A percentile compares a stretch with the other conserved stretches of the same genome.
These are phyloP conservation scores for Aphidius colemani DNA, from an alignment of 2,888 invertebrate genomes.

Conservation along the genomic window DNA sequence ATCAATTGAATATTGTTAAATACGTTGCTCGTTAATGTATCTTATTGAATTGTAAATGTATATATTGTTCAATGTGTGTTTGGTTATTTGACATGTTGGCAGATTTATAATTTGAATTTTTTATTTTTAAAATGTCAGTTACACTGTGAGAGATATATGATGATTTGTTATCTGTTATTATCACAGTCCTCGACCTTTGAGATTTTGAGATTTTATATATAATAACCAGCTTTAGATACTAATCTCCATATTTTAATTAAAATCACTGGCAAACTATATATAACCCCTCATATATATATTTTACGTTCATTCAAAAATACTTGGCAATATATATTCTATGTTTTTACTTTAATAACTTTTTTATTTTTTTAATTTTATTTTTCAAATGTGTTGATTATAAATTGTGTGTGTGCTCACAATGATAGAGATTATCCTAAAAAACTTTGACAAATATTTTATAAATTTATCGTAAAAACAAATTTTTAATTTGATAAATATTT, in stretches of 20 bases:
- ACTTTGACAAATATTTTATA: no score
- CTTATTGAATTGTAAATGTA: no score
- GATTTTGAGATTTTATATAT: constrained; percentile 31
- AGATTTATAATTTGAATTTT: constrained; percentile 41
- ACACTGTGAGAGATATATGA: background rate
- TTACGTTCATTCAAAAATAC: background rate
- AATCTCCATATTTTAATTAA: constrained; percentile 60
- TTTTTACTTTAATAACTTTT: background rate
- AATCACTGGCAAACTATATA: constrained; percentile 34
- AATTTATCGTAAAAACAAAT: no score
- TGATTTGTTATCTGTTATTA: constrained; percentile 58
- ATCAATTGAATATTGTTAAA: no score
- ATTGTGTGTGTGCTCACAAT: no score
- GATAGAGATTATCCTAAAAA: no score
- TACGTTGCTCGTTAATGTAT: no score
- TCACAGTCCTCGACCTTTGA: constrained; percentile 47
- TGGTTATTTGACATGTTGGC: no score
- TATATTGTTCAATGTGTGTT: no score
- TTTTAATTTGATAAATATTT: no score
- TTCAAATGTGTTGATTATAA: no score
- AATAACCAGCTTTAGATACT: constrained; percentile 51
- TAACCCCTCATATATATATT: constrained; percentile 31
- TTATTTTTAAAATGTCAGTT: constrained; percentile 41
- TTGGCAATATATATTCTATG: background rate
- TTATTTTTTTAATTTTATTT: no score